Percentiles rank a stretch among this genome's conserved stretches.
These are phyloP conservation scores for Corythornis leucogaster DNA, from an alignment of 2,797 vertebrate genomes.

Conservation along the genomic window DNA sequence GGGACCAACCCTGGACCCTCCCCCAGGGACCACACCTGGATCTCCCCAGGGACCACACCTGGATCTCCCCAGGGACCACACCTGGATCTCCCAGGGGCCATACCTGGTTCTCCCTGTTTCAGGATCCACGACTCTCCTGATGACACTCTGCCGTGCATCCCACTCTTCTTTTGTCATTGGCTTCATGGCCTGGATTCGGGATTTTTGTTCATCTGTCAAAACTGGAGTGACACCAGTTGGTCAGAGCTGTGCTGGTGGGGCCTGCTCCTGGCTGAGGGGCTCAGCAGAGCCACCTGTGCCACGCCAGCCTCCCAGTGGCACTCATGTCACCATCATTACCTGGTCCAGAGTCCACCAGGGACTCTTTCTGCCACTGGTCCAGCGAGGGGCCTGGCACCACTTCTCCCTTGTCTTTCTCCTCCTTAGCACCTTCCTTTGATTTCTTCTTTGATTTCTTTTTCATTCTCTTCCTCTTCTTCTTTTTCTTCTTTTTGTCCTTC, in stretches of 20 bases:
- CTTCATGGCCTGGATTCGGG: constrained; percentile 92
- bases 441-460: constrained; percentile 76
- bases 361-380: constrained; percentile 89
- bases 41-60: constrained; percentile 80
- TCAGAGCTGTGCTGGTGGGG: neutral
- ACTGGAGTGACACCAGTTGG: constrained; percentile 66
- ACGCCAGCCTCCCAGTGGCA: fast-evolving
- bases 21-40: constrained; percentile 83
- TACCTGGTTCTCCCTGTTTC: constrained; percentile 93
- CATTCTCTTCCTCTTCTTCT: constrained; percentile 57
- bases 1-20: constrained; percentile 85
- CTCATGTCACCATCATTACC: constrained; percentile 68
- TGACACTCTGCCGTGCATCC: constrained; percentile 92
- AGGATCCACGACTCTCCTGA: constrained; percentile 90
- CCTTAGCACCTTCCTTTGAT: constrained; percentile 66
- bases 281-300: neutral
- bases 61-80: constrained; percentile 79
- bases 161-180: constrained; percentile 97
- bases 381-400: constrained; percentile 78
- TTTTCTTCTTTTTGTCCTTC: constrained; percentile 76
- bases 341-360: constrained; percentile 84
- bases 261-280: neutral
- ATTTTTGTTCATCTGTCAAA: constrained; percentile 96
- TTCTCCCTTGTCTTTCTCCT: constrained; percentile 51
- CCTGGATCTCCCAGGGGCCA: neutral